These are phyloP conservation scores for Nysson spinosus DNA, from an alignment of 2,888 invertebrate genomes.

Conservation along the genomic window DNA sequence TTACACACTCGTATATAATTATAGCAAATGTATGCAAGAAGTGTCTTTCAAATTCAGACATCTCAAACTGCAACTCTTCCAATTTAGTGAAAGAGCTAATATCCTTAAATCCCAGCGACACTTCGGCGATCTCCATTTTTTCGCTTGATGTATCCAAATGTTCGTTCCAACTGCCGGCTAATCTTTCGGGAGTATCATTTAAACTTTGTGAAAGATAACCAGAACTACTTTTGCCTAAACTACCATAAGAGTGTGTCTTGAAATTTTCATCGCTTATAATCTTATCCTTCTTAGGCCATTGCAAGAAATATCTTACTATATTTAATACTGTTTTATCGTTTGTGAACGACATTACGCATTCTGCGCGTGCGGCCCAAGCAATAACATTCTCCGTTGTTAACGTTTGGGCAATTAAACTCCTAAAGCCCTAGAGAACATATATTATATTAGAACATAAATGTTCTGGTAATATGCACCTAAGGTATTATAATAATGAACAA, in stretches of 20 bases:
- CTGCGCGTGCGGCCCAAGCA: slow-evolving; percentile 83
- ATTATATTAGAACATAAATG: neutral
- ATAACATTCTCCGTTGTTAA: slow-evolving; percentile 86
- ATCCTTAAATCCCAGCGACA: slow-evolving; percentile 28
- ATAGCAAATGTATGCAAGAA: slow-evolving; percentile 71
- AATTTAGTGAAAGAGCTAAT: slow-evolving; percentile 7
- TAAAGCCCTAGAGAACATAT: slow-evolving; percentile 80
- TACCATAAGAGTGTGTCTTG: slow-evolving; percentile 39
- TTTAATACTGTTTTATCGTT: slow-evolving; percentile 85
- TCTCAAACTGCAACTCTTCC: slow-evolving; percentile 41
- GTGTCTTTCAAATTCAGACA: slow-evolving; percentile 61
- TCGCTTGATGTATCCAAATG: slow-evolving; percentile 48
- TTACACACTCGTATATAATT: slow-evolving; percentile 88
- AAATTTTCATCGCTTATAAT: slow-evolving; percentile 44
- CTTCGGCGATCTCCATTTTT: slow-evolving; percentile 68
- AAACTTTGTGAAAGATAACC: slow-evolving; percentile 51
- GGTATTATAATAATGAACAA: neutral
- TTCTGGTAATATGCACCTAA: neutral
- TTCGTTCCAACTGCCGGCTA: slow-evolving; percentile 48
- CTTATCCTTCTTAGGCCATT: slow-evolving; percentile 57
- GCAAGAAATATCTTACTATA: slow-evolving; percentile 85
- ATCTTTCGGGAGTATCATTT: slow-evolving; percentile 53
- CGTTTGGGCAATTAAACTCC: slow-evolving; percentile 87
- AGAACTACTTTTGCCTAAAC: slow-evolving; percentile 54
- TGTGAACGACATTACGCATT: slow-evolving; percentile 86